Evolutionary conservation across 1,140 invertebrate genomes (phyloP).

Genomic region (Scaptomyza montana): DNA sequence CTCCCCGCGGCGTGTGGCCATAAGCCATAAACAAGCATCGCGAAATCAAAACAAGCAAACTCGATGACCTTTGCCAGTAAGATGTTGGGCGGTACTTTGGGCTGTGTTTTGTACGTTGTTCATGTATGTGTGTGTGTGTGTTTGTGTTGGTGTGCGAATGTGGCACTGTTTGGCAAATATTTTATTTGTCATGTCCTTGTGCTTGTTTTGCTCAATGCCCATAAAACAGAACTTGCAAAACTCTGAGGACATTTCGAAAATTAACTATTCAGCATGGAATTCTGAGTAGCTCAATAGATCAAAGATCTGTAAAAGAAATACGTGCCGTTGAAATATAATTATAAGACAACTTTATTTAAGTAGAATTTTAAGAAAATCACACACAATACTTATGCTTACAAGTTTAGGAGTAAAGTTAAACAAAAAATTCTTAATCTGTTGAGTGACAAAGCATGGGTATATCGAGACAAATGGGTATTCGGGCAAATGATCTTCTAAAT

Average conservation of each 20-base stretch:
- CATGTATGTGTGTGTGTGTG: conserved; percentile 16
- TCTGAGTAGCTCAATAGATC: conserved; percentile 7
- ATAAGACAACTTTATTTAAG: no score
- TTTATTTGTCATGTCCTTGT: conserved; percentile 72
- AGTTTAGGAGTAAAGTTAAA: no score
- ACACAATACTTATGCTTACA: no score
- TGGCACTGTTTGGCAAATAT: conserved; percentile 58
- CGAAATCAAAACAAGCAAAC: conserved; percentile 39
- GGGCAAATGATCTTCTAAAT: no score
- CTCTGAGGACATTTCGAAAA: conserved; percentile 25
- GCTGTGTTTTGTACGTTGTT: conserved; percentile 1
- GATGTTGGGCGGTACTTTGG: conserved; percentile 43
- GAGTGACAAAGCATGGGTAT: no score
- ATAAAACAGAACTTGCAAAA: conserved; percentile 44
- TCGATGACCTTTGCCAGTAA: conserved; percentile 66
- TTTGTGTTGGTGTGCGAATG: conserved; percentile 6
- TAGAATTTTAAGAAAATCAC: no score
- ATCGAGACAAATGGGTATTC: no score
- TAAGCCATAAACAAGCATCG: conserved; percentile 46
- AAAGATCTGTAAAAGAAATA: conserved; percentile 1
- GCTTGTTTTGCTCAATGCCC: conserved; percentile 58
- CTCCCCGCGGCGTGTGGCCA: conserved; percentile 28
- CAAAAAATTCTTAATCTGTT: no score
- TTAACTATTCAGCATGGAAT: conserved; percentile 24
- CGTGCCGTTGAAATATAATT: background rate